Conservation (phyloP, 1,140 invertebrate genomes). For the Lasioglossum baleicum region DNA sequence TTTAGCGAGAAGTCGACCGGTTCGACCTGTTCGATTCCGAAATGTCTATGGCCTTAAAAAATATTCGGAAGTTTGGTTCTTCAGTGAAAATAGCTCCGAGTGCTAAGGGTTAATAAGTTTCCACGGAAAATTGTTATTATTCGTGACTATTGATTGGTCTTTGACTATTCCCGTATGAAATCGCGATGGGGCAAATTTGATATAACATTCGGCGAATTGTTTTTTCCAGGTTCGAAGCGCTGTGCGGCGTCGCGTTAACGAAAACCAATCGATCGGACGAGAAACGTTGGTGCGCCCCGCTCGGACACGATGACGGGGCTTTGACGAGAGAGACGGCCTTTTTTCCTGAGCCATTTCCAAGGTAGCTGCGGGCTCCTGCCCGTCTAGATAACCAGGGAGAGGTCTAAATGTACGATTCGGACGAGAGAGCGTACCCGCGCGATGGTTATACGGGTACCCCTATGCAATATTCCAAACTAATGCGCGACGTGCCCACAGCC, state of each 20-base stretch:
- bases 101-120: too few relatives aligned
- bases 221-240: too few relatives aligned
- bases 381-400: conserved; percentile 73
- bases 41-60: too few relatives aligned
- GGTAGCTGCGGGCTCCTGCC: conserved; percentile 72
- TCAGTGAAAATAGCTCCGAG: too few relatives aligned
- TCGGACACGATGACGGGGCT: conserved; percentile 45
- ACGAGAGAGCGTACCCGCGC: conserved; percentile 58
- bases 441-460: conserved; percentile 74
- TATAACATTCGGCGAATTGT: too few relatives aligned
- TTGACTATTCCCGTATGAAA: too few relatives aligned
- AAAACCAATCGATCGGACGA: conserved; percentile 36
- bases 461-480: conserved; percentile 72
- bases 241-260: conserved; percentile 14
- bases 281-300: not conserved
- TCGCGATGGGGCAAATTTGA: too few relatives aligned
- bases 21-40: too few relatives aligned
- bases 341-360: conserved; percentile 65
- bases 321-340: conserved; percentile 53
- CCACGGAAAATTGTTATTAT: too few relatives aligned
- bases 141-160: too few relatives aligned
- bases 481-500: conserved; percentile 62
- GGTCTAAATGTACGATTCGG: conserved; percentile 72
- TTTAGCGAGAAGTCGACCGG: too few relatives aligned
- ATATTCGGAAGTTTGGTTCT: too few relatives aligned